Evolutionary conservation across 2,113 vertebrate species (phyloP).

Genomic region (Micronycteris hirsuta): DNA sequence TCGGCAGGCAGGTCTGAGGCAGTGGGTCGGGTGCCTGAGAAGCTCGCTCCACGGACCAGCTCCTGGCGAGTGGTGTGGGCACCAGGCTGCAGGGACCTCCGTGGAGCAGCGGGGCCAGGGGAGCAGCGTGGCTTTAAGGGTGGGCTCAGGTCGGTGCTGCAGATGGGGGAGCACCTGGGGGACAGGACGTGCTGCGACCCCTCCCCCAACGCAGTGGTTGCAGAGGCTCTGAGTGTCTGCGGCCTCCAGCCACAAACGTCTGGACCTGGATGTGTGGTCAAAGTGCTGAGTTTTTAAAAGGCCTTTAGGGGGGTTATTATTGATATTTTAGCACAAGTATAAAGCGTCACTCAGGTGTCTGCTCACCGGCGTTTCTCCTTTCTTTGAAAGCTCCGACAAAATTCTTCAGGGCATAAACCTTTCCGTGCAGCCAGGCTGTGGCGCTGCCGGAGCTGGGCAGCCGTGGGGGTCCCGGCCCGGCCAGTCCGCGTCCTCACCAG

Average conservation of each 20-base stretch:
- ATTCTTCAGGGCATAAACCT: accelerated
- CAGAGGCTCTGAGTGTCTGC: accelerated
- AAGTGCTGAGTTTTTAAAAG: not conserved
- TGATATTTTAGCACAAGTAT: not conserved
- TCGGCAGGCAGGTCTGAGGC: not conserved
- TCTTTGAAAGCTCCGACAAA: not conserved
- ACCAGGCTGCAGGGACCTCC: accelerated
- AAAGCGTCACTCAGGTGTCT: not conserved
- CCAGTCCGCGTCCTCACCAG: too few species aligned
- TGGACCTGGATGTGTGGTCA: accelerated
- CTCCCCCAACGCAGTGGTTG: too few species aligned
- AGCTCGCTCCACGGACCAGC: too few species aligned
- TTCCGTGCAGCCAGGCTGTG: accelerated
- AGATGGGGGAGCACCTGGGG: not conserved
- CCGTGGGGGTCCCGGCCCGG: accelerated
- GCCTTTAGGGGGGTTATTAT: not conserved
- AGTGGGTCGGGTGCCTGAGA: accelerated
- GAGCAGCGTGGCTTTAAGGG: accelerated
- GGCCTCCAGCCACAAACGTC: accelerated
- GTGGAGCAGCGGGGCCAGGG: too few species aligned
- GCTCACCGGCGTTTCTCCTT: not conserved
- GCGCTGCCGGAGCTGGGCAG: not conserved
- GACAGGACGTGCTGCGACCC: too few species aligned
- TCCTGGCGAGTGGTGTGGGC: too few species aligned
- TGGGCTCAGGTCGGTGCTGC: accelerated